Conservation (phyloP, 2,797 vertebrate genomes). For the Myioborus melanocephalus region DNA sequence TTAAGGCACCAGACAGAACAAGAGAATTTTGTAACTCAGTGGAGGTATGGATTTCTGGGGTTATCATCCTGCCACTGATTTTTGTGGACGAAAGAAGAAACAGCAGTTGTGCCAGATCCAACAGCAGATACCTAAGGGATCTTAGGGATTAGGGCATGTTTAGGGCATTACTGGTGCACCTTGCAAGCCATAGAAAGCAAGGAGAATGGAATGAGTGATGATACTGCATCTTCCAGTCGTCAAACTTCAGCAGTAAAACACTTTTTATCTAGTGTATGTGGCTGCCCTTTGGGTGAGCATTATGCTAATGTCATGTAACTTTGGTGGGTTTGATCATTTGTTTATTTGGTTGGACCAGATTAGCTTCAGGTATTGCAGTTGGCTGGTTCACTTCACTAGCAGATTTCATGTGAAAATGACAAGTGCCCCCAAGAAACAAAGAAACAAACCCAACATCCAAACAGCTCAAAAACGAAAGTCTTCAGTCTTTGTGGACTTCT, state of each 20-base stretch:
- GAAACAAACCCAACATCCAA: accelerated
- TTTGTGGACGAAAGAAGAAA: not conserved
- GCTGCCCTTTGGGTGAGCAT: not conserved
- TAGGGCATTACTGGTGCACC: not conserved
- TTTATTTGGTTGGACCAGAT: not conserved
- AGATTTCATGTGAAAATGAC: not conserved
- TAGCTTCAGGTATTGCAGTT: not conserved
- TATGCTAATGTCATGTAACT: not conserved
- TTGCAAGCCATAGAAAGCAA: not conserved
- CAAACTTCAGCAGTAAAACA: not conserved
- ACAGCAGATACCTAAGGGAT: not conserved
- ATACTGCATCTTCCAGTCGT: not conserved
- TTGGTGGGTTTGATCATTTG: not conserved
- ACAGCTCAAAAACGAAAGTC: accelerated
- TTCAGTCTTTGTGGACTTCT: not conserved
- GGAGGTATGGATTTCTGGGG: not conserved
- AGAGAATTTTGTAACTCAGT: not conserved
- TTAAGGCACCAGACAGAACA: not conserved
- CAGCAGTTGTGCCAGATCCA: not conserved
- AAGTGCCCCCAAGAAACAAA: too few relatives aligned
- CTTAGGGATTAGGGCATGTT: not conserved
- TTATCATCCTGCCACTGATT: not conserved
- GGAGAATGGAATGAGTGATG: not conserved
- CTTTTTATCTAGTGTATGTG: not conserved
- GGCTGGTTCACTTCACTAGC: not conserved